A percentile compares a stretch with the other conserved stretches of the same genome.
These are phyloP conservation scores for Phyllopteryx taeniolatus DNA, from an alignment of 2,113 vertebrate genomes.

Conservation along the genomic window DNA sequence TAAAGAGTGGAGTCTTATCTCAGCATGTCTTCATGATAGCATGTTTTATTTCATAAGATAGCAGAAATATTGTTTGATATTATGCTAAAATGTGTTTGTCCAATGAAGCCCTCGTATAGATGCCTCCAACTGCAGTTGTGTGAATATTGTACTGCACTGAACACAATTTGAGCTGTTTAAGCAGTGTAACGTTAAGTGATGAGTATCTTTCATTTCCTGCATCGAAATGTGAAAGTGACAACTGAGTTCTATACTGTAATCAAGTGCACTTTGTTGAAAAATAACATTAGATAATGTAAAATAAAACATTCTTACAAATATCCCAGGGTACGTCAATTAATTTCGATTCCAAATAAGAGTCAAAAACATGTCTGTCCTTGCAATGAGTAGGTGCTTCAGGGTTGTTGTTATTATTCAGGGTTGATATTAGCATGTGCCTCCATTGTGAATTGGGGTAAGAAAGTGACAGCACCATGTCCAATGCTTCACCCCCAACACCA, in stretches of 20 bases:
- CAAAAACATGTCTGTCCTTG: neutral
- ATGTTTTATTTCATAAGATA: too few relatives aligned
- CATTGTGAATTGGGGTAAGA: slow-evolving; percentile 92
- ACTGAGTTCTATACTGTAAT: neutral
- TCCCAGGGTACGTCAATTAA: neutral
- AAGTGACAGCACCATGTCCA: slow-evolving; percentile 99
- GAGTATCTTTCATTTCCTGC: neutral
- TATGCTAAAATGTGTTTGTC: too few relatives aligned
- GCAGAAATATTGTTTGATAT: too few relatives aligned
- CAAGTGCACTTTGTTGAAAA: neutral
- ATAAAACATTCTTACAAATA: neutral
- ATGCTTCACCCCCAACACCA: slow-evolving; percentile 95
- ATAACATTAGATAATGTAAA: too few relatives aligned
- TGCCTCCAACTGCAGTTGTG: neutral
- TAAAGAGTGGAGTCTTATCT: neutral
- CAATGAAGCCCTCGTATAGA: neutral
- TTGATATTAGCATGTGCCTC: slow-evolving; percentile 92
- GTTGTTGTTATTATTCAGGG: neutral
- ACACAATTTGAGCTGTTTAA: too few relatives aligned
- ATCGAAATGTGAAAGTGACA: neutral
- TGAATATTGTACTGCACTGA: neutral
- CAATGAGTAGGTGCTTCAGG: neutral
- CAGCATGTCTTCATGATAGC: too few relatives aligned
- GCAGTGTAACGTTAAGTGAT: neutral
- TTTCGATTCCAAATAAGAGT: neutral